Conservation (phyloP, 2,797 vertebrate genomes). For the Myripristis jacobus region DNA sequence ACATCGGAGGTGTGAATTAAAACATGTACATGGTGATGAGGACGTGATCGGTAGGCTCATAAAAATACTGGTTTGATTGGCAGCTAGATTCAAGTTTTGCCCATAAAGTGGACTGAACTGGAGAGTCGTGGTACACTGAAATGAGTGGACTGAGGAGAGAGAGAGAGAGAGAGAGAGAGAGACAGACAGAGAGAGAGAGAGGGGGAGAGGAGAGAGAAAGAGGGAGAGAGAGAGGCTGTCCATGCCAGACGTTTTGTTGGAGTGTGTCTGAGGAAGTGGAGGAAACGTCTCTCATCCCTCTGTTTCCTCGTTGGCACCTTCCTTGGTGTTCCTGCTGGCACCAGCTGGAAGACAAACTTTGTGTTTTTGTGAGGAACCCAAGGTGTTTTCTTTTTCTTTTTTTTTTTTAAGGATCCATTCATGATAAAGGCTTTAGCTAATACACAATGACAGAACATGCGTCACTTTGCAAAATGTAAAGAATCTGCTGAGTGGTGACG, state of each 20-base stretch:
- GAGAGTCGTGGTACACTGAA: conserved; percentile 11
- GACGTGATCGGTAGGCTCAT: conserved; percentile 31
- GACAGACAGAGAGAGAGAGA: background rate
- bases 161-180: conserved; percentile 3
- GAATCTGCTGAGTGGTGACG: background rate
- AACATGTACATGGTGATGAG: conserved; percentile 30
- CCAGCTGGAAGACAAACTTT: conserved; percentile 74
- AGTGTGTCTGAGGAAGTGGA: conserved; percentile 22
- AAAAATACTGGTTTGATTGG: conserved; percentile 42
- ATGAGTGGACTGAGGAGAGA: background rate
- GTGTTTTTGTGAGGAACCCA: conserved; percentile 44
- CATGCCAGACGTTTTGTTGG: conserved; percentile 34
- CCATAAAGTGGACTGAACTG: conserved; percentile 18
- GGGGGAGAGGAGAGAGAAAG: background rate
- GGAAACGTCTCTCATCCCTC: conserved; percentile 26
- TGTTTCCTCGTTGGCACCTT: conserved; percentile 47
- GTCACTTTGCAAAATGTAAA: conserved; percentile 10
- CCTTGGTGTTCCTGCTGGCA: conserved; percentile 52
- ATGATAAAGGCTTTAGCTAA: conserved; percentile 11
- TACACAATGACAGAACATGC: conserved; percentile 56
- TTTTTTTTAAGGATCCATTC: conserved; percentile 9
- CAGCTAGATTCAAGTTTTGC: conserved; percentile 59
- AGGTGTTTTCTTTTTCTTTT: background rate
- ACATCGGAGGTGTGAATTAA: conserved; percentile 24
- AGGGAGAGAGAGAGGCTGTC: conserved; percentile 16